Base-by-base conservation (phyloP, 2,113 vertebrate genomes). In the Trematocara macrostoma region DNA sequence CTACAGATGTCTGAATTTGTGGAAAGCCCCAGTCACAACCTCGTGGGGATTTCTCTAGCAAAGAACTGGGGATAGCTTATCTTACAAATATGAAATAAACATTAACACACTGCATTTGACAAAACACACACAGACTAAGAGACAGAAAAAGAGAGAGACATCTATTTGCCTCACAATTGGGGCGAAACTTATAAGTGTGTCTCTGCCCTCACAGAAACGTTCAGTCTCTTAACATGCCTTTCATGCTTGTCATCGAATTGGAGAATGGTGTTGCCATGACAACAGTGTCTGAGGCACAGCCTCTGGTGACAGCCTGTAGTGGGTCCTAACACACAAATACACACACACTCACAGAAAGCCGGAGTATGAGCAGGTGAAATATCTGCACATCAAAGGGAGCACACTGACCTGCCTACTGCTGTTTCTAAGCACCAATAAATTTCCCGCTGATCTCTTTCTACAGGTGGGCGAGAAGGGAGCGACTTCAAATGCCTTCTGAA, bases 251-350 rank as follows among this genome's bases (percentile, higher is more conserved):
- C 91, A 93, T 92, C 90, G 90, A 94, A 88, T 79, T 78, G 80
- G 89, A 92, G 79, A 89, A 85, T 80, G 71, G 71, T 89, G 95
- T 96, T 95, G 78, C 95, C 90, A 95, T 95, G 90, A 95, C 91
- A 94, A 96, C 90, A 3, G 67, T 86, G 88, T 93, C 91, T 92
- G 67, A 84, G 91, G 86, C 83, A 78, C 90, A 93, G 92, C 94
- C 93, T 92, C 79, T 79, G 84, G 91, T 94, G 93, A 91, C 88
- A 87, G 87, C 85, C 79, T 88, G 69, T 7, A 83, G 85, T 80
- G 84, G 78, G 89, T 84, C 78, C 86, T 76, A 76, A 76, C 31
- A 23, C 31, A 34, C 23, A 40, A 57, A 56, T 51, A 80, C 57
- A 40, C 78, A 53, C 45, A 87, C 31, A 47, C 16, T 57, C 18